Evolutionary conservation across 1,140 invertebrate genomes (phyloP).

Genomic region (Magallana ariakensis): DNA sequence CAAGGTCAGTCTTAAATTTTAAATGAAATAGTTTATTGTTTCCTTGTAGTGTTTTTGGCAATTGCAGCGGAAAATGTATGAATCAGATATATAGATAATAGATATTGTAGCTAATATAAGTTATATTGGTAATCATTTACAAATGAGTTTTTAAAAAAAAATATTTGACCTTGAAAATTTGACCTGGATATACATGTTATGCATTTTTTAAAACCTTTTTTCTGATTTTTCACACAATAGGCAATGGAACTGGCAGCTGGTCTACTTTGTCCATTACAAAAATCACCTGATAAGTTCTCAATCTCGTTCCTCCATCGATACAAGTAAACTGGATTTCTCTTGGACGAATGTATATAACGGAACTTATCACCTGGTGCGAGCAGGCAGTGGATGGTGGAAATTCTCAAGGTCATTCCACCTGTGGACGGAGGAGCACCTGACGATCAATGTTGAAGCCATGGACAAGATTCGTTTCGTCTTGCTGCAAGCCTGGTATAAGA

Average conservation of each 20-base stretch:
- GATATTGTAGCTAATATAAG: too few species aligned
- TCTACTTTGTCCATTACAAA: slow-evolving; percentile 47
- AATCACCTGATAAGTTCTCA: slow-evolving; percentile 2
- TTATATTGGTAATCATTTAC: too few species aligned
- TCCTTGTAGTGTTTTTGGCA: too few species aligned
- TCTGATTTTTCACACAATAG: neutral
- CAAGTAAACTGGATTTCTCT: slow-evolving; percentile 14
- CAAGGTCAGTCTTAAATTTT: slow-evolving; percentile 13
- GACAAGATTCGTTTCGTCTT: neutral
- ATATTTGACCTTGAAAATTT: too few species aligned
- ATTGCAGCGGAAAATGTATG: too few species aligned
- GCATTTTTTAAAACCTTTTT: too few species aligned
- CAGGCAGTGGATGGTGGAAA: neutral
- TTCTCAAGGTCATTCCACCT: slow-evolving; percentile 48
- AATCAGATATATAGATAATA: too few species aligned
- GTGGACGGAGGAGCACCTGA: slow-evolving; percentile 37
- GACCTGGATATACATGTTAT: too few species aligned
- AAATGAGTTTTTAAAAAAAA: too few species aligned
- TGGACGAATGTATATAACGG: slow-evolving; percentile 47
- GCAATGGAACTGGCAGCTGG: slow-evolving; percentile 28
- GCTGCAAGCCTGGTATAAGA: slow-evolving; percentile 25
- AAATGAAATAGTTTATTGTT: neutral
- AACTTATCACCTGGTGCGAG: neutral
- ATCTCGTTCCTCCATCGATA: slow-evolving; percentile 1
- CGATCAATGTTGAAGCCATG: neutral